These are phyloP conservation scores for Lacerta viridis DNA, from an alignment of 2,797 vertebrate species.

Conservation along the genomic window DNA sequence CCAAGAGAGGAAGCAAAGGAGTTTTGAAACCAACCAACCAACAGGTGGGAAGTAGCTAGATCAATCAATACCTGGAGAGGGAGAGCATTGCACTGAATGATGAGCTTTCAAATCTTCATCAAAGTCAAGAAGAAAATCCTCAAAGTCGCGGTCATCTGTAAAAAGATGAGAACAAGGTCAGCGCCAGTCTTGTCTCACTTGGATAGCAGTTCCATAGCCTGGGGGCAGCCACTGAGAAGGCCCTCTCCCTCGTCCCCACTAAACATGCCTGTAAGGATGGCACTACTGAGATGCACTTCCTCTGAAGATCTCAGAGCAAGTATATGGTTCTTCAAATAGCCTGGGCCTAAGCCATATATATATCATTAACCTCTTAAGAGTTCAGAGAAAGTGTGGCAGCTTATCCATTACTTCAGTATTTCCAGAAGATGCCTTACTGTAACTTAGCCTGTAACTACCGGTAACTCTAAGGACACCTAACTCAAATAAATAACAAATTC, in stretches of 20 bases:
- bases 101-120: constrained; percentile 89
- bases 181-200: no score
- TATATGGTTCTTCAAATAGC: no score
- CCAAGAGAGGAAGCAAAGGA: neutral
- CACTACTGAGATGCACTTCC: no score
- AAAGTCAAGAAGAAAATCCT: constrained; percentile 90
- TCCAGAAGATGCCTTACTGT: neutral
- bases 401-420: neutral
- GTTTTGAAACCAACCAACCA: neutral
- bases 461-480: neutral
- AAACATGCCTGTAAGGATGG: no score
- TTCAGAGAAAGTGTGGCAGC: neutral
- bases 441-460: neutral
- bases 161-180: constrained; percentile 42
- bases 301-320: no score
- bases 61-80: constrained; percentile 87
- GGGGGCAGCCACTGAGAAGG: no score
- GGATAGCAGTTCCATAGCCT: no score
- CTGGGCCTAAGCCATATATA: no score
- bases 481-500: neutral
- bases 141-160: constrained; percentile 89
- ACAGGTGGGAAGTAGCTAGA: neutral
- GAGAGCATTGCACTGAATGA: constrained; percentile 89
- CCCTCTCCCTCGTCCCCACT: no score
- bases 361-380: no score